A percentile compares a stretch with the other conserved stretches of the same genome.
Conservation (phyloP, 2,888 invertebrate genomes). For the Beris chalybata region DNA sequence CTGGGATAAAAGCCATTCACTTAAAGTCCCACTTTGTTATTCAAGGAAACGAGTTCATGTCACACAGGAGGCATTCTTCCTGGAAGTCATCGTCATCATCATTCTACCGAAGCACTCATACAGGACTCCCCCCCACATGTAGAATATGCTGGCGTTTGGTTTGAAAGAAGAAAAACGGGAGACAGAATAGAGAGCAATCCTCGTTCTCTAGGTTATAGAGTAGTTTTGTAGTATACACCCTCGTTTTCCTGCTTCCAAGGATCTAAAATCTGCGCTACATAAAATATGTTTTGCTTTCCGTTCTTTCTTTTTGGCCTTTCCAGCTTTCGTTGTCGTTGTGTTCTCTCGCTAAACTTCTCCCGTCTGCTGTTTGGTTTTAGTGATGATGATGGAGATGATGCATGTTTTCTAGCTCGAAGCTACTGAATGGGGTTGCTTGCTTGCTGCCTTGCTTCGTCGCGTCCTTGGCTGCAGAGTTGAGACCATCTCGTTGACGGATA, state of each 20-base stretch:
- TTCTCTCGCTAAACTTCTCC: no score
- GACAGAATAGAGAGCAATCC: constrained; percentile 3
- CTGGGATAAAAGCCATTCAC: constrained; percentile 34
- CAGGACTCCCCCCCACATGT: no score
- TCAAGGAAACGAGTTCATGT: constrained; percentile 36
- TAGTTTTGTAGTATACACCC: constrained; percentile 9
- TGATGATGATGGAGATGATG: no score
- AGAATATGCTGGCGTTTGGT: no score
- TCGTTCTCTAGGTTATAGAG: background rate
- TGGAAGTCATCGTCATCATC: constrained; percentile 12
- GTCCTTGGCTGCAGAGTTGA: background rate
- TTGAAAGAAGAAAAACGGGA: background rate
- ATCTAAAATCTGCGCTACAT: no score
- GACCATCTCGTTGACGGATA: constrained; percentile 20
- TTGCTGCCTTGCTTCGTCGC: no score
- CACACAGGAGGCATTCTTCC: constrained; percentile 29
- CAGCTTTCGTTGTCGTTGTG: no score
- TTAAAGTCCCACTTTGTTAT: constrained; percentile 37
- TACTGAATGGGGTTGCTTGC: no score
- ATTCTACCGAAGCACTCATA: background rate
- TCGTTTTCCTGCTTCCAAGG: background rate
- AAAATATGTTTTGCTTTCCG: constrained; percentile 3
- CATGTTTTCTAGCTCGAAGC: no score
- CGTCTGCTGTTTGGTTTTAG: no score
- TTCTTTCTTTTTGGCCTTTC: no score